Percentiles rank a stretch among this genome's conserved stretches.
These are phyloP conservation scores for Oreochromis spilurus DNA, from an alignment of 2,113 vertebrate genomes.

Conservation along the genomic window DNA sequence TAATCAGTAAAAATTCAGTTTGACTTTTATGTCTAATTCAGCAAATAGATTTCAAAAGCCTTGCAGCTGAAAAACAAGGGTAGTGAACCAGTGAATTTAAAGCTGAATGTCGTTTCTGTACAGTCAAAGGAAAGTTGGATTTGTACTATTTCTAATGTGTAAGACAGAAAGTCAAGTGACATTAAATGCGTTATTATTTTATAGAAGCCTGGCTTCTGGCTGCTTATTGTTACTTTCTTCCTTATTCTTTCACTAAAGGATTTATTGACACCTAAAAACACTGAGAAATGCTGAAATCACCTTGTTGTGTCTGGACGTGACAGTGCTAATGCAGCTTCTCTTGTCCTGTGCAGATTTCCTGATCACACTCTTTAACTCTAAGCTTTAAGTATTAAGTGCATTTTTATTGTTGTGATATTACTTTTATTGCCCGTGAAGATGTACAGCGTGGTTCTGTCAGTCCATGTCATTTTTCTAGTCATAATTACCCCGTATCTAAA, in stretches of 20 bases:
- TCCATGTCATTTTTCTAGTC: conserved; percentile 22
- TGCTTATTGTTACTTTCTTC: not conserved
- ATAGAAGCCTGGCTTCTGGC: not conserved
- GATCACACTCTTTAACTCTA: not conserved
- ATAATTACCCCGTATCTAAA: conserved; percentile 53
- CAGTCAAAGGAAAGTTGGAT: not conserved
- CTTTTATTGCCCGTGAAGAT: conserved; percentile 5
- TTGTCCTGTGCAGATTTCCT: not conserved
- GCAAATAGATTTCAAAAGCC: conserved; percentile 17
- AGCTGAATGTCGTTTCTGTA: not conserved
- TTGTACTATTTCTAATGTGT: not conserved
- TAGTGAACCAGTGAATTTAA: not conserved
- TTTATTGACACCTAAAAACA: not conserved
- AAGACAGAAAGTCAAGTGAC: not conserved
- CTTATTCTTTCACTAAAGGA: not conserved
- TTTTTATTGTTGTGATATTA: not conserved
- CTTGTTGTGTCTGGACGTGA: conserved; percentile 1
- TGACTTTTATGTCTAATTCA: conserved; percentile 27
- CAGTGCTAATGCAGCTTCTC: not conserved
- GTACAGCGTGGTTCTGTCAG: not conserved
- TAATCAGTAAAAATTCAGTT: not conserved
- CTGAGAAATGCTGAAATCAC: not conserved
- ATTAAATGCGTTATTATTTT: not conserved
- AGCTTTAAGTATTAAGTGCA: not conserved
- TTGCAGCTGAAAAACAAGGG: not conserved